Evolutionary conservation across 2,888 invertebrate species (phyloP).

Genomic region (Amphiduros pacificus): DNA sequence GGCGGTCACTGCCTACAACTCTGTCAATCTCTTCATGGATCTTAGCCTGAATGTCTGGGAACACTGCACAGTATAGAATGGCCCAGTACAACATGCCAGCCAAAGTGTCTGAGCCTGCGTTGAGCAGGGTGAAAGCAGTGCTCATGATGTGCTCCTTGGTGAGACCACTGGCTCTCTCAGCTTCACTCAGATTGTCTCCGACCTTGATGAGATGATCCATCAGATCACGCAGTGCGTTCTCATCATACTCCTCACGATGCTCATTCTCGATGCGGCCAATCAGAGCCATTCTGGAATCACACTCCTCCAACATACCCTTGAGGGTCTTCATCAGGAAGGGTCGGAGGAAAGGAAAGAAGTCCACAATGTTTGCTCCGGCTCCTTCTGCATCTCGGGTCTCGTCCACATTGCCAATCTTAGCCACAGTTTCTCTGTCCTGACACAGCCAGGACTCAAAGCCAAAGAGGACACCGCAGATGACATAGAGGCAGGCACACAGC

Average conservation of each 20-base stretch:
- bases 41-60: background rate
- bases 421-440: background rate
- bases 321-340: background rate
- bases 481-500: background rate
- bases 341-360: background rate
- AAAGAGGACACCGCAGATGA: background rate
- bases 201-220: background rate
- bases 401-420: background rate
- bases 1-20: background rate
- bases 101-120: background rate
- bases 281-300: background rate
- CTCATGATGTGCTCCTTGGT: conserved; percentile 3
- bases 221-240: background rate
- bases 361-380: background rate
- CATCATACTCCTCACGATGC: background rate
- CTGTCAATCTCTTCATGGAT: background rate
- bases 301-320: background rate
- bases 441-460: background rate
- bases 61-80: background rate
- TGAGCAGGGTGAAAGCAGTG: background rate
- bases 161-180: background rate
- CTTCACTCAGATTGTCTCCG: background rate
- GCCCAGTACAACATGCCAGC: conserved; percentile 1
- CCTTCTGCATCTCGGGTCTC: background rate
- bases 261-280: background rate